Conservation (phyloP, 2,113 vertebrate species). For the Nansenia antarctica region DNA sequence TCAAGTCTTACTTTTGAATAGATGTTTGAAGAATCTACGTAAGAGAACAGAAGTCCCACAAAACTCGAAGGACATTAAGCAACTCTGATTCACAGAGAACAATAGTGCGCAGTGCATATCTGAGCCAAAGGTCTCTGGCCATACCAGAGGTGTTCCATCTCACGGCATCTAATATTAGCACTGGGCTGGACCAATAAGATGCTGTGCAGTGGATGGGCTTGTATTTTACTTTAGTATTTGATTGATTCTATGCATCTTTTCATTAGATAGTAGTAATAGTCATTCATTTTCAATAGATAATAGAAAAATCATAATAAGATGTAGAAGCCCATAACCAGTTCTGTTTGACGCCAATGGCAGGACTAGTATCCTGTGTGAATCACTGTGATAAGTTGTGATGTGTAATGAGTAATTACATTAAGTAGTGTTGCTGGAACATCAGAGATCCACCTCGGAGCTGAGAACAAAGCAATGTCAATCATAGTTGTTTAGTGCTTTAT, state of each 20-base stretch:
- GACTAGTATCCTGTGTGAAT: not conserved
- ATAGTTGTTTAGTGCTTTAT: constrained; percentile 34
- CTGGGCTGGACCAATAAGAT: not conserved
- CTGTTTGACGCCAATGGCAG: no score
- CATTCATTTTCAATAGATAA: no score
- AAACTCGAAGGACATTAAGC: not conserved
- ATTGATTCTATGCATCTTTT: no score
- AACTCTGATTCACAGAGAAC: not conserved
- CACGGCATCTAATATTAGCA: not conserved
- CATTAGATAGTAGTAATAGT: no score
- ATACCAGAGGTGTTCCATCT: not conserved
- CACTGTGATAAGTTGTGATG: no score
- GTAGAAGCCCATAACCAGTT: no score
- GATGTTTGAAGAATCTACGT: no score
- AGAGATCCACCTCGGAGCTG: constrained; percentile 5
- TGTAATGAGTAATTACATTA: no score
- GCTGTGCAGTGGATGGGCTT: not conserved
- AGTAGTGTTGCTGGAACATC: not conserved
- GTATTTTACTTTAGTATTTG: no score
- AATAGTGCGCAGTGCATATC: no score
- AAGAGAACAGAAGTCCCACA: not conserved
- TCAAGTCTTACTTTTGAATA: not conserved
- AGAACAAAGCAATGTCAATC: constrained; percentile 29
- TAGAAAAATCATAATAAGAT: no score
- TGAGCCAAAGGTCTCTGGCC: not conserved